Evolutionary conservation across 2,888 invertebrate genomes (phyloP).

Genomic region (Conchocele bisecta): DNA sequence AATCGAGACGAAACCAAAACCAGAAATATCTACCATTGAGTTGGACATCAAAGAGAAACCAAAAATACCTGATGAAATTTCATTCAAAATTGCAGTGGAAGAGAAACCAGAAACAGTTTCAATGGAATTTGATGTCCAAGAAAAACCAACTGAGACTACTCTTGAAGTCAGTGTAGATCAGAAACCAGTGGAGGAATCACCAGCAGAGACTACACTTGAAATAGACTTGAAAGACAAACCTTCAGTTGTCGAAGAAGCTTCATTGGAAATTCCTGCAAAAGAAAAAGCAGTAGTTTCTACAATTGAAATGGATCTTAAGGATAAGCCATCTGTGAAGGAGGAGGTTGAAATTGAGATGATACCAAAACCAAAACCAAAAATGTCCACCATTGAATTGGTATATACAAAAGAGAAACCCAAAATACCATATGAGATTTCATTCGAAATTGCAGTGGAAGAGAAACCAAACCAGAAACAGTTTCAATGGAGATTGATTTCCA

Average conservation of each 20-base stretch:
- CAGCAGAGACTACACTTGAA: too few relatives aligned
- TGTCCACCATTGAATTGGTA: conserved; percentile 32
- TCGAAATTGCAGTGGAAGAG: background rate
- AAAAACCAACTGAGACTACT: background rate
- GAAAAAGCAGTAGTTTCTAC: too few relatives aligned
- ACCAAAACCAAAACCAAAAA: conserved; percentile 39
- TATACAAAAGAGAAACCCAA: too few relatives aligned
- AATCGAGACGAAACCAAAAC: background rate
- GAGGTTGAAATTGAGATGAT: too few relatives aligned
- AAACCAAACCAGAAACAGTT: background rate
- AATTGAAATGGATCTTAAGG: too few relatives aligned
- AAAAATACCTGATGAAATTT: background rate
- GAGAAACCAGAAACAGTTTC: conserved; percentile 15
- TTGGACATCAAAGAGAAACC: background rate
- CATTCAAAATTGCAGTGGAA: background rate
- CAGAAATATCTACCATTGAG: conserved; percentile 1
- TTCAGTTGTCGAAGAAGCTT: too few relatives aligned
- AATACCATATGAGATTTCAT: background rate
- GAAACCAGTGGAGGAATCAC: too few relatives aligned
- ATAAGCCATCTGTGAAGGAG: too few relatives aligned
- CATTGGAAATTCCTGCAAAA: conserved; percentile 25
- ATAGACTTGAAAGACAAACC: conserved; percentile 38
- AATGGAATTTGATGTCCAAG: background rate
- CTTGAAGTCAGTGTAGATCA: too few relatives aligned
- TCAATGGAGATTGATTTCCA: conserved; percentile 1